These are phyloP conservation scores for Melipona quadrifasciata DNA, from an alignment of 1,140 invertebrate genomes.

Conservation along the genomic window DNA sequence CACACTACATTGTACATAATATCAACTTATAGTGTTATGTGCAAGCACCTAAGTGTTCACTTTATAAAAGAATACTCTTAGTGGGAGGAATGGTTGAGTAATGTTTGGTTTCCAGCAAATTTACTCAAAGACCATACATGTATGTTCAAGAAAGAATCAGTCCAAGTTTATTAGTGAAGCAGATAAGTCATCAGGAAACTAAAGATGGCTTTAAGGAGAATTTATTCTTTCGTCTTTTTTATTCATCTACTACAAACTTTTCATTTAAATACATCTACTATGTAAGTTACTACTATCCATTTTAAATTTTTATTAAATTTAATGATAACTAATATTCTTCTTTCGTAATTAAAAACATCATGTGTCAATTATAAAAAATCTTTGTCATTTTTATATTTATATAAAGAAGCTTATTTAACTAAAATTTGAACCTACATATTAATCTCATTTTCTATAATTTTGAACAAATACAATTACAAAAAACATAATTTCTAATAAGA, in stretches of 20 bases:
- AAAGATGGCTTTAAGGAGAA: conserved; percentile 67
- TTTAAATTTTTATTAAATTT: conserved; percentile 14
- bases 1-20: conserved; percentile 60
- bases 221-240: conserved; percentile 42
- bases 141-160: conserved; percentile 68
- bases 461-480: neutral
- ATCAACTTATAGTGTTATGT: conserved; percentile 58
- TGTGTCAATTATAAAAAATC: neutral
- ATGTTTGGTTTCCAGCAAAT: conserved; percentile 69
- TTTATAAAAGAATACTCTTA: conserved; percentile 57
- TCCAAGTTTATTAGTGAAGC: conserved; percentile 67
- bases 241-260: conserved; percentile 21
- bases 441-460: neutral
- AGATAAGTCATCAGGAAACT: conserved; percentile 71
- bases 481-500: neutral
- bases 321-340: neutral
- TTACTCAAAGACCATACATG: conserved; percentile 59
- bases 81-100: conserved; percentile 74
- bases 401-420: neutral
- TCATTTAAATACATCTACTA: conserved; percentile 19
- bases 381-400: neutral
- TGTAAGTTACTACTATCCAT: conserved; percentile 52
- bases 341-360: neutral
- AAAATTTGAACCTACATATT: neutral
- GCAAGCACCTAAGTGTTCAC: conserved; percentile 44